Conservation (phyloP, 1,140 invertebrate genomes). For the Hycleus cichorii region DNA sequence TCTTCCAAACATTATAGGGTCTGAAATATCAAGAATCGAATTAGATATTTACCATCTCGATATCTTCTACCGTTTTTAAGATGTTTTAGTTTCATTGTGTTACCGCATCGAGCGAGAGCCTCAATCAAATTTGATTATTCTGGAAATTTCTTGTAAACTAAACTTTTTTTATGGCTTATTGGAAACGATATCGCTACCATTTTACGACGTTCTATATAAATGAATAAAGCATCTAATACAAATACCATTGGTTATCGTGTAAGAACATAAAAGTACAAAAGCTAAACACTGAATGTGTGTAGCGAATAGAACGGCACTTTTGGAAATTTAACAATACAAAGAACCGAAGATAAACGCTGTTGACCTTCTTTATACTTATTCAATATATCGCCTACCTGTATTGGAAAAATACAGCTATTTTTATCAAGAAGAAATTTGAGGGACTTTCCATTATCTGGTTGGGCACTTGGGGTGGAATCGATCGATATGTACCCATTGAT, state of each 20-base stretch:
- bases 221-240: not conserved
- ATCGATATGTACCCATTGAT: not conserved
- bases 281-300: not conserved
- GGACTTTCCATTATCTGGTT: conserved; percentile 6
- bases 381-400: conserved; percentile 10
- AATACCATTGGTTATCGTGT: not conserved
- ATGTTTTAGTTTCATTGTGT: too few species aligned
- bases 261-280: conserved; percentile 9
- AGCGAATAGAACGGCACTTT: not conserved
- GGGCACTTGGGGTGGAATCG: not conserved
- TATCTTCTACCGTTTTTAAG: too few species aligned
- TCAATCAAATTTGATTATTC: too few species aligned
- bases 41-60: too few species aligned
- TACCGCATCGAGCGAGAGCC: too few species aligned
- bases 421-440: conserved; percentile 1
- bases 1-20: too few species aligned
- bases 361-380: conserved; percentile 6
- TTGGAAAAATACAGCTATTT: conserved; percentile 5
- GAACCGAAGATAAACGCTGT: conserved; percentile 8
- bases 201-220: conserved; percentile 5
- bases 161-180: conserved; percentile 10
- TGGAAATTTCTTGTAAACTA: not conserved
- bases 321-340: conserved; percentile 4
- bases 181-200: not conserved
- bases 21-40: too few species aligned